Evolutionary conservation across 2,797 vertebrate species (phyloP).

Genomic region (Tapera naevia): DNA sequence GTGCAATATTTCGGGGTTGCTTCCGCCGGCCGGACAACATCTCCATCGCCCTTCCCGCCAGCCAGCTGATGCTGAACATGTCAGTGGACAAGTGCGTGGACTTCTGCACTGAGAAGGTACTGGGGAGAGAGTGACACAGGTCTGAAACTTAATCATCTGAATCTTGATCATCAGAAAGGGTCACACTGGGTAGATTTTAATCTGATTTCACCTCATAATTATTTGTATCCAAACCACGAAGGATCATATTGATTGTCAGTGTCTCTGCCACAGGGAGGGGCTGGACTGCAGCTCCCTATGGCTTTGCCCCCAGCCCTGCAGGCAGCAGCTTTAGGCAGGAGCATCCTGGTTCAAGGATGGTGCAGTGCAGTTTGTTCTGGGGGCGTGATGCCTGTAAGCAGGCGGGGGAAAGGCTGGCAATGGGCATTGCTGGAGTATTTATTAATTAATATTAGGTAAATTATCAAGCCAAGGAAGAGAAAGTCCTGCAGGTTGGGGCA

Average conservation of each 20-base stretch:
- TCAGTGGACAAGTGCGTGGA: conserved; percentile 97
- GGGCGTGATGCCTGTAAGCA: fast-evolving
- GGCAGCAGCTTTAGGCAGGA: not conserved
- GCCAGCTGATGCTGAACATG: conserved; percentile 88
- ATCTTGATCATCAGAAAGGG: not conserved
- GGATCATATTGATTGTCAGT: not conserved
- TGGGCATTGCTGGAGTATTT: not conserved
- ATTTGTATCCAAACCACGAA: fast-evolving
- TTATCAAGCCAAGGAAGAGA: not conserved
- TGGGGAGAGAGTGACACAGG: not conserved
- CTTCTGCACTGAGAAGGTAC: conserved; percentile 93
- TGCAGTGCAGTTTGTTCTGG: not conserved
- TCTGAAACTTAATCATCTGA: not conserved
- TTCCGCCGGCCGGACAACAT: conserved; percentile 88
- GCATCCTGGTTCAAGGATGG: no score
- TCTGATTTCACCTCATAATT: fast-evolving
- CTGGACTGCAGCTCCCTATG: no score
- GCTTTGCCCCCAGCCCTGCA: no score
- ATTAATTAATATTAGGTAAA: not conserved
- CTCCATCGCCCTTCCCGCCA: conserved; percentile 87
- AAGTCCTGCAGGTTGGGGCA: not conserved
- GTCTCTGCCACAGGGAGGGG: not conserved
- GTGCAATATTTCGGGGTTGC: conserved; percentile 94
- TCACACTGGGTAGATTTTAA: fast-evolving
- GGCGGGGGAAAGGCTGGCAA: not conserved